These are phyloP conservation scores for Cheilosia grossa DNA, from an alignment of 2,888 invertebrate genomes.

Conservation along the genomic window DNA sequence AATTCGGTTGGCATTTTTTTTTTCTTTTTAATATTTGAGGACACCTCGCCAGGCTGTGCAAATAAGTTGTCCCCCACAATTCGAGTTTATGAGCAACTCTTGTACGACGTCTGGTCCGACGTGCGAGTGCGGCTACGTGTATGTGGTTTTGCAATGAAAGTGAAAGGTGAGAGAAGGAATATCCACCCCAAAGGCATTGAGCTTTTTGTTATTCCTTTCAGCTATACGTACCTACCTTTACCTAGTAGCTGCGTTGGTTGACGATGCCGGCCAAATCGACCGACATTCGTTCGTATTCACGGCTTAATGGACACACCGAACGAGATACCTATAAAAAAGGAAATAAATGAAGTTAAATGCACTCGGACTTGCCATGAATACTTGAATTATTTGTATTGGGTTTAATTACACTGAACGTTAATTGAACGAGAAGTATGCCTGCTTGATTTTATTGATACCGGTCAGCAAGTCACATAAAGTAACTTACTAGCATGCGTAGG, in stretches of 20 bases:
- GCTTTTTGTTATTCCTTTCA: slow-evolving; percentile 25
- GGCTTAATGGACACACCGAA: slow-evolving; percentile 25
- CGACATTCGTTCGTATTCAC: slow-evolving; percentile 35
- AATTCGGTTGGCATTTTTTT: slow-evolving; percentile 41
- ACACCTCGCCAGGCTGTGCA: slow-evolving; percentile 39
- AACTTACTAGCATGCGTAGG: slow-evolving; percentile 52
- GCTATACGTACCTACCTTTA: background rate
- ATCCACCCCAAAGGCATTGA: slow-evolving; percentile 66
- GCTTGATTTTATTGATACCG: slow-evolving; percentile 47
- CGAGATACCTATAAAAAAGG: slow-evolving; percentile 33
- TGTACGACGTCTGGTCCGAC: background rate
- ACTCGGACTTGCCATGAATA: slow-evolving; percentile 42
- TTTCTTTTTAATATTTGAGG: slow-evolving; percentile 51
- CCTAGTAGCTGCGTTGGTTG: slow-evolving; percentile 13
- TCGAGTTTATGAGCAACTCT: slow-evolving; percentile 58
- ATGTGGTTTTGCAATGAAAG: slow-evolving; percentile 67
- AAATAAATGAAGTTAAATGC: slow-evolving; percentile 44
- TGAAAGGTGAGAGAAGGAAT: slow-evolving; percentile 74
- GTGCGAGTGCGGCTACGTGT: background rate
- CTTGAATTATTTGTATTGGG: slow-evolving; percentile 59
- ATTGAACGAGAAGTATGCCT: slow-evolving; percentile 62
- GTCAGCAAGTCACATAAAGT: slow-evolving; percentile 42
- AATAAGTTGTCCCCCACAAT: slow-evolving; percentile 54
- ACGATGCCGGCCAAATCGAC: slow-evolving; percentile 17
- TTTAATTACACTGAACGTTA: slow-evolving; percentile 57